A percentile compares a stretch with the other conserved stretches of the same genome.
These are phyloP conservation scores for Casuarius casuarius DNA, from an alignment of 2,113 vertebrate species.

Conservation along the genomic window DNA sequence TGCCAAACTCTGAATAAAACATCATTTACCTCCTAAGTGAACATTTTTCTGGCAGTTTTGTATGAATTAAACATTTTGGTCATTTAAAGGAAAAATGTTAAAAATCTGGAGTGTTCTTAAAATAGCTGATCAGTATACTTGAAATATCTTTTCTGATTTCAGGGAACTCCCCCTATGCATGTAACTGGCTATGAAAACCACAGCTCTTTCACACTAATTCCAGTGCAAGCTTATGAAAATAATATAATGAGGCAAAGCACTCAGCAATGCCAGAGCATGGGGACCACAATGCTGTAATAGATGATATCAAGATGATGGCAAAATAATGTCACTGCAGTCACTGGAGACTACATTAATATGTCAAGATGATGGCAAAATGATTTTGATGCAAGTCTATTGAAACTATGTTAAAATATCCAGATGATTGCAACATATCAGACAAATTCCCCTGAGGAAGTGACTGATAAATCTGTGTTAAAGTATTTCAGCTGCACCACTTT, in stretches of 20 bases:
- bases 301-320: slow-evolving; percentile 69
- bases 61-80: slow-evolving; percentile 68
- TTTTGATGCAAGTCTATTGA: slow-evolving; percentile 62
- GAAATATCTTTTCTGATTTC: slow-evolving; percentile 56
- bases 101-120: slow-evolving; percentile 64
- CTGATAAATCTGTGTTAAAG: slow-evolving; percentile 44
- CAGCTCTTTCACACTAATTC: slow-evolving; percentile 37
- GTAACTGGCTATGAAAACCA: slow-evolving; percentile 12
- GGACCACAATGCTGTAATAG: slow-evolving; percentile 57
- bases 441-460: not conserved
- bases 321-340: slow-evolving; percentile 72
- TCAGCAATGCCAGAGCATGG: slow-evolving; percentile 64
- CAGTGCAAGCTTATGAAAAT: slow-evolving; percentile 38
- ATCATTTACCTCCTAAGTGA: slow-evolving; percentile 67
- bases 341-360: slow-evolving; percentile 68
- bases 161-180: slow-evolving; percentile 12
- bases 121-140: slow-evolving; percentile 40
- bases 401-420: slow-evolving; percentile 66
- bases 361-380: slow-evolving; percentile 70
- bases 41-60: slow-evolving; percentile 62
- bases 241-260: slow-evolving; percentile 48
- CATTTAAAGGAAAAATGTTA: slow-evolving; percentile 64
- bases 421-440: slow-evolving; percentile 56
- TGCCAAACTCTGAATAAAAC: slow-evolving; percentile 63
- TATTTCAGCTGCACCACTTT: not conserved